Percentiles rank a stretch among this genome's conserved stretches.
Evolutionary conservation across 2,113 vertebrate species (phyloP).

Genomic region (Archocentrus centrarchus): DNA sequence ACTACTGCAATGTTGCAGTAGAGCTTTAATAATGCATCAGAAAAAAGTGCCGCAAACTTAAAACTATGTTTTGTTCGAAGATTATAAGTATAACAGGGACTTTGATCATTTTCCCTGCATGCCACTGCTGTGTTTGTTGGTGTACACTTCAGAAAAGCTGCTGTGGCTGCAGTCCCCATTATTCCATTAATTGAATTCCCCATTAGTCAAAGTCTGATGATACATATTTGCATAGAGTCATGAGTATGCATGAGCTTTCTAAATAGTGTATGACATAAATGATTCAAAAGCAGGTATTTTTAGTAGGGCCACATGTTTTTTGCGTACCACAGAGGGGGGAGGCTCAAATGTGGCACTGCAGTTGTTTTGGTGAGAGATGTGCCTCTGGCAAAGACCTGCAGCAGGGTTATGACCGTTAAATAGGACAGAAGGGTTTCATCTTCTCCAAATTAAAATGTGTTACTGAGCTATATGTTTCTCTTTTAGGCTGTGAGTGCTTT

Average conservation of each 20-base stretch:
- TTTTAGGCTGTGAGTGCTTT: background rate
- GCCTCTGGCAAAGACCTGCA: conserved; percentile 40
- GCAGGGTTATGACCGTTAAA: conserved; percentile 21
- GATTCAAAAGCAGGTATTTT: conserved; percentile 65
- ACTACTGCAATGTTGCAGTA: background rate
- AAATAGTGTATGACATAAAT: conserved; percentile 54
- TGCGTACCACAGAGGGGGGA: background rate
- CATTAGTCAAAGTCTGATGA: conserved; percentile 6
- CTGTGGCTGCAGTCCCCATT: background rate
- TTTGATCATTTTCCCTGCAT: conserved; percentile 18
- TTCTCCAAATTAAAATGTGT: background rate
- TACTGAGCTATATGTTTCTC: background rate
- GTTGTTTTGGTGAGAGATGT: conserved; percentile 48
- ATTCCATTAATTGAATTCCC: conserved; percentile 15
- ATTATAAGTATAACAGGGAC: conserved; percentile 10
- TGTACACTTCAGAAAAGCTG: background rate
- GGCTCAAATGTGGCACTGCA: conserved; percentile 25
- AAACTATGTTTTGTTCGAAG: background rate
- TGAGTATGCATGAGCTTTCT: conserved; percentile 58
- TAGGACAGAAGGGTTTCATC: conserved; percentile 17
- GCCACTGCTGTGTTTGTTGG: background rate
- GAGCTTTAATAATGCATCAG: conserved; percentile 17
- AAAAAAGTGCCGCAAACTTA: background rate
- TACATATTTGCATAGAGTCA: conserved; percentile 46
- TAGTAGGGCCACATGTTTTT: conserved; percentile 50